Percentiles rank a stretch among this genome's conserved stretches.
These are phyloP conservation scores for Brachionus manjavacas DNA, from an alignment of 1,140 invertebrate genomes.

Conservation along the genomic window DNA sequence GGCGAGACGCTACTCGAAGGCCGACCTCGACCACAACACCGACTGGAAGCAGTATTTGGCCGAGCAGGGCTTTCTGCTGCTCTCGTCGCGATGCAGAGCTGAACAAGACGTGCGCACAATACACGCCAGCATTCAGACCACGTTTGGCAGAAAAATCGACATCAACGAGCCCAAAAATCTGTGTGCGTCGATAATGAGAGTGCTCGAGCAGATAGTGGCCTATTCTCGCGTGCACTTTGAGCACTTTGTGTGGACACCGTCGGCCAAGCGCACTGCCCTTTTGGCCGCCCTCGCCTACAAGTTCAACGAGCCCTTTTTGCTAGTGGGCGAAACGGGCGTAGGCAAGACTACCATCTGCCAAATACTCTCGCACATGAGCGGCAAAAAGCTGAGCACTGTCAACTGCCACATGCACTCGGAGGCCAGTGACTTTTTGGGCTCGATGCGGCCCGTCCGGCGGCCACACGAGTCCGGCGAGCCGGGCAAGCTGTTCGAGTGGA, in stretches of 20 bases:
- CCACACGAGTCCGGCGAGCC: neutral
- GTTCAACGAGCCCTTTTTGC: slow-evolving; percentile 85
- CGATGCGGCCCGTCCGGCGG: slow-evolving; percentile 76
- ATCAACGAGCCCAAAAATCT: slow-evolving; percentile 61
- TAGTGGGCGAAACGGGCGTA: slow-evolving; percentile 94
- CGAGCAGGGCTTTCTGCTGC: slow-evolving; percentile 89
- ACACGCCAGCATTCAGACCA: slow-evolving; percentile 72
- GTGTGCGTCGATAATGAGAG: slow-evolving; percentile 70
- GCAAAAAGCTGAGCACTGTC: slow-evolving; percentile 68
- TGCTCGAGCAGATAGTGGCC: slow-evolving; percentile 65
- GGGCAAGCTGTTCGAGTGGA: slow-evolving; percentile 85
- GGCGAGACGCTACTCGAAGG: slow-evolving; percentile 76
- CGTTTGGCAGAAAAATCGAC: slow-evolving; percentile 73
- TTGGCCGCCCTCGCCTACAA: slow-evolving; percentile 77
- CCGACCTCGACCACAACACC: slow-evolving; percentile 43
- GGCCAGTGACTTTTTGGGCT: slow-evolving; percentile 92
- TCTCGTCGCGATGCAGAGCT: slow-evolving; percentile 86
- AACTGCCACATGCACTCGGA: slow-evolving; percentile 99
- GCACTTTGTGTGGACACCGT: slow-evolving; percentile 87
- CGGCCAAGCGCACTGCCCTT: slow-evolving; percentile 84
- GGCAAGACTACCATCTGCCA: slow-evolving; percentile 97
- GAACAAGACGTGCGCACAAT: slow-evolving; percentile 69
- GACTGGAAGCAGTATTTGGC: slow-evolving; percentile 96
- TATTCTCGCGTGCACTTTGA: slow-evolving; percentile 58
- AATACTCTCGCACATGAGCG: slow-evolving; percentile 67